Evolutionary conservation across 1,140 invertebrate species (phyloP), one percentile per base, ranked within the genome.

Genomic region (Drosophila hydei): DNA sequence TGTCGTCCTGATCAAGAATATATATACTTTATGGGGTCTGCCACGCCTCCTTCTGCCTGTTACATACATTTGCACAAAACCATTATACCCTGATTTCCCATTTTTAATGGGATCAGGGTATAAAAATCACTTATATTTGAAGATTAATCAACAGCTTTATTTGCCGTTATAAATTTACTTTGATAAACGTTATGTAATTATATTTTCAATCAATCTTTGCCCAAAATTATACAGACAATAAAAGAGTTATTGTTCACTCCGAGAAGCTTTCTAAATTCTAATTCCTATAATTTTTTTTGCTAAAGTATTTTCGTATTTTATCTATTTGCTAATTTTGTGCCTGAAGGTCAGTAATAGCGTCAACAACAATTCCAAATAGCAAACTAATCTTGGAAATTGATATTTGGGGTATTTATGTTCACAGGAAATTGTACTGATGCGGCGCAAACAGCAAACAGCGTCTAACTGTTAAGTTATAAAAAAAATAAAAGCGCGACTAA

Each of bases 331-430:
- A 76, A 79, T 60, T 79, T 84, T 73, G 68, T 70, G 79, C 51
- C 51, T 78, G 79, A 84, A 84, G 79, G 79, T 84, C 76, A 84
- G 80, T 75, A 71, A 23, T 63, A 79, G 77, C 72, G 76, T 84
- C 80, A 75, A 77, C 60, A 33, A 58, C 76, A 69, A 14, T 16
- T n/a, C 25, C 3, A 51, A 51, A 51, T 51, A 25, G 14, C 48
- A 30, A 51, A 51, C 23, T 84, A 72, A 83, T 84, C 79, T 84
- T 72, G 43, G 19, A 67, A 85, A 79, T 60, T 85, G 81, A 85
- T 79, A 84, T 76, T 75, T 73, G 52, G 48, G 60, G 72, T 79
- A 84, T 83, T 84, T 84, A 75, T 75, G 60, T 68, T 25, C 55
- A 79, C 76, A 79, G 79, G 80, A 84, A 84, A 76, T 85, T 79